Evolutionary conservation across 2,113 vertebrate species (phyloP).

Genomic region (Piaya cayana): DNA sequence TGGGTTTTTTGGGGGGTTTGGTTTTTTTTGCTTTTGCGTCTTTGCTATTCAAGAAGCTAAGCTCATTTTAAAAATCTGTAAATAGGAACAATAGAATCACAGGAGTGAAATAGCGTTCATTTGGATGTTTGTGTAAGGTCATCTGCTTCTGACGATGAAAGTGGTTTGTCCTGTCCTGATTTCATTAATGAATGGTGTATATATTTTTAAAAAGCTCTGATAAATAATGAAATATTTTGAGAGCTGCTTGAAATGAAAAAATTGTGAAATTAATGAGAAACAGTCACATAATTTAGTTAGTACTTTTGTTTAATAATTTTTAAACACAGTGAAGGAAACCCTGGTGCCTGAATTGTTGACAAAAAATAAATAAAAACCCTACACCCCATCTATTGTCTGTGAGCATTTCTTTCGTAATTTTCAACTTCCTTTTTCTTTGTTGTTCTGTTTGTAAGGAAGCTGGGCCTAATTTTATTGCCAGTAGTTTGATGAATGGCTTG

Average conservation of each 20-base stretch:
- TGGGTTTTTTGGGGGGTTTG: no score
- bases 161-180: background rate
- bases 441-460: background rate
- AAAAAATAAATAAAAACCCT: background rate
- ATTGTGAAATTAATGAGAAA: background rate
- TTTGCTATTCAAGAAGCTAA: background rate
- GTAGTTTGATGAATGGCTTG: background rate
- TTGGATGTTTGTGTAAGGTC: background rate
- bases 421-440: background rate
- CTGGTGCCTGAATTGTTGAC: background rate
- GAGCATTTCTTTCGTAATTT: background rate
- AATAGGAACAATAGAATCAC: background rate
- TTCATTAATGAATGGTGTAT: background rate
- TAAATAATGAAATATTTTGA: conserved; percentile 26
- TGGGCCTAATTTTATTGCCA: background rate
- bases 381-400: background rate
- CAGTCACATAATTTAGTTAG: background rate
- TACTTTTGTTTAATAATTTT: background rate
- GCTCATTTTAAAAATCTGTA: background rate
- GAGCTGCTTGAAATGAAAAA: background rate
- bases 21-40: background rate
- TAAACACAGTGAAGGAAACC: background rate
- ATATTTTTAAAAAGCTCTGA: background rate
- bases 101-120: background rate
- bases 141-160: background rate